These are phyloP conservation scores for Gisinianus flammeolus DNA, from an alignment of 2,888 invertebrate species.

Conservation along the genomic window DNA sequence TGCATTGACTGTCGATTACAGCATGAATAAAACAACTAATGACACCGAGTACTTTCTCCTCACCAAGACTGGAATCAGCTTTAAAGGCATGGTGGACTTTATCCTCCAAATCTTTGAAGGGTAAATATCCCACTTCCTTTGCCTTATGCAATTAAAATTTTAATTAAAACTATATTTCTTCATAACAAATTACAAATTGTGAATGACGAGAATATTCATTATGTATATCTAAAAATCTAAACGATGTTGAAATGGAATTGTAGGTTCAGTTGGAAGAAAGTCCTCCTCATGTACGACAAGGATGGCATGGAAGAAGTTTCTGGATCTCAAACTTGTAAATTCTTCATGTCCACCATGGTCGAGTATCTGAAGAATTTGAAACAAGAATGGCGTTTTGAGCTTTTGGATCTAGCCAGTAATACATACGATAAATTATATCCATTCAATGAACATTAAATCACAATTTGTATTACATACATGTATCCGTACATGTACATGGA, in stretches of 20 bases:
- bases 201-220: neutral
- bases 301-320: conserved; percentile 72
- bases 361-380: conserved; percentile 64
- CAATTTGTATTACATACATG: too few species aligned
- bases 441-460: too few species aligned
- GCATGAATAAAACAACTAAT: conserved; percentile 72
- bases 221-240: too few species aligned
- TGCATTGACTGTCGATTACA: conserved; percentile 80
- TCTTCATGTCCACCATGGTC: conserved; percentile 77
- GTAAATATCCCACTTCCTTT: conserved; percentile 67
- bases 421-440: too few species aligned
- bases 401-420: conserved; percentile 67
- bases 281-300: conserved; percentile 77
- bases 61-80: conserved; percentile 75
- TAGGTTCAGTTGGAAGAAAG: conserved; percentile 76
- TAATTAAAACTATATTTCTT: too few species aligned
- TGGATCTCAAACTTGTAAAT: conserved; percentile 76
- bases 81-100: conserved; percentile 74
- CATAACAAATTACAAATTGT: neutral
- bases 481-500: too few species aligned
- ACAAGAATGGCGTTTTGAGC: conserved; percentile 63
- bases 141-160: too few species aligned
- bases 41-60: conserved; percentile 80
- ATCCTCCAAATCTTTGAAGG: conserved; percentile 72
- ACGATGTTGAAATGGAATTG: neutral